Conservation (phyloP, 1,140 invertebrate species). For the Probaryconus sp. region DNA sequence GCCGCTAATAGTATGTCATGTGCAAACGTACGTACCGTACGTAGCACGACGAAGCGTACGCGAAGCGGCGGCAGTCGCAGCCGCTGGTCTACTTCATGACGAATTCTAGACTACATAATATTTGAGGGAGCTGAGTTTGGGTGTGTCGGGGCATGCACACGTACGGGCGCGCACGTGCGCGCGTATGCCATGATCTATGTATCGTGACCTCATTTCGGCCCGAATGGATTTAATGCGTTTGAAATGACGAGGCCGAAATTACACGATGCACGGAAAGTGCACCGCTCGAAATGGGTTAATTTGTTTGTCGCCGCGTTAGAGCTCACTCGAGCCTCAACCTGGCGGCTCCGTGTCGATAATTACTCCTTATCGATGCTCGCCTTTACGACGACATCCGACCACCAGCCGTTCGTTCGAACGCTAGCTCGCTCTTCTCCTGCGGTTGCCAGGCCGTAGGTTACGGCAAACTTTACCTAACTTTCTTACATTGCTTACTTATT, state of each 20-base stretch:
- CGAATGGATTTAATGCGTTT: slow-evolving; percentile 62
- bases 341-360: slow-evolving; percentile 21
- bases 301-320: slow-evolving; percentile 51
- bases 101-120: slow-evolving; percentile 59
- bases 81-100: slow-evolving; percentile 57
- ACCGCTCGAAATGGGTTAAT: slow-evolving; percentile 55
- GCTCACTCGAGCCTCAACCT: slow-evolving; percentile 10
- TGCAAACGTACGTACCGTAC: slow-evolving; percentile 44
- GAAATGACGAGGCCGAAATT: slow-evolving; percentile 62
- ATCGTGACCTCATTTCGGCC: slow-evolving; percentile 61
- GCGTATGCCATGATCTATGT: slow-evolving; percentile 49
- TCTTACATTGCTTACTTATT: too few species aligned
- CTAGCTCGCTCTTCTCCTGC: too few species aligned
- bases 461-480: too few species aligned
- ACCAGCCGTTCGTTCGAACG: too few species aligned
- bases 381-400: not conserved
- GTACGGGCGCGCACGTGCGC: slow-evolving; percentile 46
- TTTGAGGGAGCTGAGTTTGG: slow-evolving; percentile 30
- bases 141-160: slow-evolving; percentile 37
- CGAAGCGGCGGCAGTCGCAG: slow-evolving; percentile 24
- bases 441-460: too few species aligned
- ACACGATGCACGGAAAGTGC: slow-evolving; percentile 53
- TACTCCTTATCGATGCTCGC: slow-evolving; percentile 27
- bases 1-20: slow-evolving; percentile 49
- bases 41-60: slow-evolving; percentile 52